These are phyloP conservation scores for Thalassoma bifasciatum DNA, from an alignment of 2,113 vertebrate species.

Conservation along the genomic window DNA sequence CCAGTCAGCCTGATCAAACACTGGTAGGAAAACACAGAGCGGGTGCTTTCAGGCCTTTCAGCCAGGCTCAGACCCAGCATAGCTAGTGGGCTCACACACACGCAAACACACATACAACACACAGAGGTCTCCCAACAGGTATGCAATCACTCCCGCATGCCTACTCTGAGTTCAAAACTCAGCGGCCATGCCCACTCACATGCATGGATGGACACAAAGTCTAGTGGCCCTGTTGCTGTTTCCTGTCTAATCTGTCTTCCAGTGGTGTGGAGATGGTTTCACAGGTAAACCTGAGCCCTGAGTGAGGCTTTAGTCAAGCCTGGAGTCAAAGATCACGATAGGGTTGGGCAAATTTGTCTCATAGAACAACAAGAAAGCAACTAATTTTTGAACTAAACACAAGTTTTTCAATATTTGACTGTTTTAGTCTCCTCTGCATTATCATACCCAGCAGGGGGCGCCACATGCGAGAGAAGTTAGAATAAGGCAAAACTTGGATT, in stretches of 20 bases:
- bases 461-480: too few species aligned
- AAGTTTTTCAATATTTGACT: too few species aligned
- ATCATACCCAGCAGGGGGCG: too few species aligned
- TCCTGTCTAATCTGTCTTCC: conserved; percentile 29
- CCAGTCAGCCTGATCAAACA: conserved; percentile 67
- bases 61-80: conserved; percentile 18
- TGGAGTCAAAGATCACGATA: conserved; percentile 17
- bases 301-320: conserved; percentile 13
- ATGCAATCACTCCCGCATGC: conserved; percentile 18
- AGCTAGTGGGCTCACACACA: conserved; percentile 3
- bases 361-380: conserved; percentile 4
- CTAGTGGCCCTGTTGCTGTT: background rate
- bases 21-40: conserved; percentile 43
- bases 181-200: conserved; percentile 6
- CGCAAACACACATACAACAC: conserved; percentile 4
- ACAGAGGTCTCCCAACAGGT: background rate
- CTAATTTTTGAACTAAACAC: background rate
- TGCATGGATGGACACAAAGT: conserved; percentile 1
- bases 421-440: too few species aligned
- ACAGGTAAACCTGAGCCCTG: conserved; percentile 21
- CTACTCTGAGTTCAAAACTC: conserved; percentile 27
- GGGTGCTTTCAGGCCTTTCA: conserved; percentile 49
- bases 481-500: too few species aligned
- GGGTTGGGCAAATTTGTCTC: conserved; percentile 26
- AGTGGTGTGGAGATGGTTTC: conserved; percentile 25